Evolutionary conservation across 2,113 vertebrate species (phyloP).

Genomic region (Gnathonemus echidnorhynchus): DNA sequence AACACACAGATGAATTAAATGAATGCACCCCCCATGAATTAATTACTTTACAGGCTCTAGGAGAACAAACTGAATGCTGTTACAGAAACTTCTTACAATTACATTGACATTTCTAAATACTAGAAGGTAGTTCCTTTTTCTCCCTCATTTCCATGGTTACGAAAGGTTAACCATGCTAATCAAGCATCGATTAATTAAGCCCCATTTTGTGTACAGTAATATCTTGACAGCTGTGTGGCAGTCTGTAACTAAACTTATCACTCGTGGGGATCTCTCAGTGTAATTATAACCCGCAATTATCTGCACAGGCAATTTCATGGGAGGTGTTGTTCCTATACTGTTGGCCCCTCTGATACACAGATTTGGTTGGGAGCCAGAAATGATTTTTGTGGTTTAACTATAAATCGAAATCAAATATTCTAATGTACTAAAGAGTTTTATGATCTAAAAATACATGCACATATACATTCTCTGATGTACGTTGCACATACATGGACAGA

Average conservation of each 20-base stretch:
- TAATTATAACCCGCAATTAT: constrained; percentile 39
- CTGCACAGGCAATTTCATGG: not conserved
- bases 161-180: constrained; percentile 40
- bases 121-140: not conserved
- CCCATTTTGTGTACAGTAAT: constrained; percentile 50
- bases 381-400: not conserved
- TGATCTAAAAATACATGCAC: not conserved
- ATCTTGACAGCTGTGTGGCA: constrained; percentile 36
- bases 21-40: not conserved
- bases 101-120: not conserved
- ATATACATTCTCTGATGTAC: not conserved
- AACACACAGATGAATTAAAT: not conserved
- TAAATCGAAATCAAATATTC: not conserved
- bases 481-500: not conserved
- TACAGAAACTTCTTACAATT: not conserved
- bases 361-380: constrained; percentile 4
- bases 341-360: not conserved
- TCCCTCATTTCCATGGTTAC: constrained; percentile 47
- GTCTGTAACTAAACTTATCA: constrained; percentile 37
- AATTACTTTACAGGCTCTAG: not conserved
- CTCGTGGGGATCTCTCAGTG: constrained; percentile 22
- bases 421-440: not conserved
- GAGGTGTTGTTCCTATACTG: not conserved
- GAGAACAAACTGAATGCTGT: not conserved
- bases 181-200: constrained; percentile 49